Evolutionary conservation across 2,888 invertebrate genomes (phyloP).

Genomic region (Octonoba sinensis): DNA sequence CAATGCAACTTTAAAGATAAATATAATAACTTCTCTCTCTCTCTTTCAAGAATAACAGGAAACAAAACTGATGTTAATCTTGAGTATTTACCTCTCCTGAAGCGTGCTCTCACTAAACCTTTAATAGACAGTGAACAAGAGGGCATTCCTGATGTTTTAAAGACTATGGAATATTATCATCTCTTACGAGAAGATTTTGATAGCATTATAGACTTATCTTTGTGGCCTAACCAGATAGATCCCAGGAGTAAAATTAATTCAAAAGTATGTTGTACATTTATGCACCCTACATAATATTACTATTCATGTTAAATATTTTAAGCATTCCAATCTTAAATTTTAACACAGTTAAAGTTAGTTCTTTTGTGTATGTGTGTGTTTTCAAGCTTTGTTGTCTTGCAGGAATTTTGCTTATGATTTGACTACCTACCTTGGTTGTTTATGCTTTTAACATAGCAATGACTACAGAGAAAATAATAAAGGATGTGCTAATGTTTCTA

Average conservation of each 20-base stretch:
- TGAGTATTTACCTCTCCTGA: slow-evolving; percentile 87
- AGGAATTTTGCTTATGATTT: too few relatives aligned
- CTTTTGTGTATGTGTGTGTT: too few relatives aligned
- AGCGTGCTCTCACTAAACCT: slow-evolving; percentile 83
- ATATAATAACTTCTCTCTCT: neutral
- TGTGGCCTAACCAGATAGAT: slow-evolving; percentile 86
- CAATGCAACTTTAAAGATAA: neutral
- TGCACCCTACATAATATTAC: too few relatives aligned
- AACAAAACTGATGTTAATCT: slow-evolving; percentile 85
- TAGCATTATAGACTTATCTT: slow-evolving; percentile 84
- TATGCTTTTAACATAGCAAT: too few relatives aligned
- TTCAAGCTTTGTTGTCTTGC: too few relatives aligned
- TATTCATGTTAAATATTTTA: too few relatives aligned
- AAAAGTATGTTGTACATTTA: slow-evolving; percentile 49
- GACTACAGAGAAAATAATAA: too few relatives aligned
- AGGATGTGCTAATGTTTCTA: too few relatives aligned
- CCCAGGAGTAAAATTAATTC: slow-evolving; percentile 81
- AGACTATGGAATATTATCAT: slow-evolving; percentile 85
- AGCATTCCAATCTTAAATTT: too few relatives aligned
- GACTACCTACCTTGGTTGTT: too few relatives aligned
- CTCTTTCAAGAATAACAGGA: slow-evolving; percentile 79
- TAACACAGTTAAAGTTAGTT: too few relatives aligned
- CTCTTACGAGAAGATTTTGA: slow-evolving; percentile 93
- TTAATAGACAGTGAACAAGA: slow-evolving; percentile 79
- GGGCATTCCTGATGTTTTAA: slow-evolving; percentile 80